Evolutionary conservation across 2,888 invertebrate genomes (phyloP).

Genomic region (Pseudococcus viburni): DNA sequence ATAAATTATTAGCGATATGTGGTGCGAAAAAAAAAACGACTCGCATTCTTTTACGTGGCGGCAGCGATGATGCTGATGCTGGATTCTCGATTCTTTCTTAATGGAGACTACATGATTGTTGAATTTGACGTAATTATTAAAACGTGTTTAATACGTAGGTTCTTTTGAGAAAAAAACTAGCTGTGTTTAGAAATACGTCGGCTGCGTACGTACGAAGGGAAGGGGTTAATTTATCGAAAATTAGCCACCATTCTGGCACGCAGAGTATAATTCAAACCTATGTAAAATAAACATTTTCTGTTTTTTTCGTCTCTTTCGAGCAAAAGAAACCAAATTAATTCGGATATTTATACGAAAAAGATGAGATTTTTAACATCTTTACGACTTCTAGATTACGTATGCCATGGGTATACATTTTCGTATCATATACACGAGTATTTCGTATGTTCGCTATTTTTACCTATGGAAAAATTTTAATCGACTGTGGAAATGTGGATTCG

Average conservation of each 20-base stretch:
- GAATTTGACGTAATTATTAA: slow-evolving; percentile 46
- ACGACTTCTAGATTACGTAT: slow-evolving; percentile 5
- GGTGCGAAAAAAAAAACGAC: slow-evolving; percentile 29
- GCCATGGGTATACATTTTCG: too few relatives aligned
- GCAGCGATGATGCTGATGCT: neutral
- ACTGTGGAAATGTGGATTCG: neutral
- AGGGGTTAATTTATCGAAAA: slow-evolving; percentile 33
- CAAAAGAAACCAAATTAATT: neutral
- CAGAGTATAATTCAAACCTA: slow-evolving; percentile 1
- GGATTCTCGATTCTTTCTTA: slow-evolving; percentile 1
- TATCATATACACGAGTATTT: neutral
- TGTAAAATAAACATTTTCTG: slow-evolving; percentile 5
- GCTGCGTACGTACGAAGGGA: neutral
- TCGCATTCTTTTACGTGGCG: neutral
- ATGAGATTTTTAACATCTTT: neutral
- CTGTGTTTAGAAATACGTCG: neutral
- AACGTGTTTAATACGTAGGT: slow-evolving; percentile 29
- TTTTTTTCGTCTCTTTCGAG: neutral
- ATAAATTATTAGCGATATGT: neutral
- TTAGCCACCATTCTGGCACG: slow-evolving; percentile 14
- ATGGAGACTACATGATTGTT: slow-evolving; percentile 44
- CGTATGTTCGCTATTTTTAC: neutral
- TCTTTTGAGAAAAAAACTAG: neutral
- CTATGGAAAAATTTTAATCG: neutral
- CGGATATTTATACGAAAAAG: slow-evolving; percentile 11